Evolutionary conservation across 2,113 vertebrate genomes (phyloP).

Genomic region (Anser brachyrhynchus): DNA sequence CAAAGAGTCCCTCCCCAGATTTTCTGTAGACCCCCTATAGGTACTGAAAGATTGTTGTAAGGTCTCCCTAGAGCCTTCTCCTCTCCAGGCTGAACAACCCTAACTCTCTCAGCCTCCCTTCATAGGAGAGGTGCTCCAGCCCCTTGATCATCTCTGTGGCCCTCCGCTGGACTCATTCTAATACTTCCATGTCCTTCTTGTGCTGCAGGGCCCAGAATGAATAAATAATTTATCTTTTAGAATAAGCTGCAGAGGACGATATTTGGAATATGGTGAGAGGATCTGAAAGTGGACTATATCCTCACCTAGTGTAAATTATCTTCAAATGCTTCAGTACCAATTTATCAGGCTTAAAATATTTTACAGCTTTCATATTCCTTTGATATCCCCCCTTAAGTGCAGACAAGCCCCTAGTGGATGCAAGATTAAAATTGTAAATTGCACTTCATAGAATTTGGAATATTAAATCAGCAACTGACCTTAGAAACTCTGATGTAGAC

Average conservation of each 20-base stretch:
- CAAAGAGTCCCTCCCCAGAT: too few relatives aligned
- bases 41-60: too few relatives aligned
- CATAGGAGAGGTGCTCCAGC: too few relatives aligned
- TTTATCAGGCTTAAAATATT: slow-evolving; percentile 4
- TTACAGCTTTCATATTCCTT: not conserved
- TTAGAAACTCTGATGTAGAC: not conserved
- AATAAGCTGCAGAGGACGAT: not conserved
- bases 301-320: not conserved
- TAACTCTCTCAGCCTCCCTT: too few relatives aligned
- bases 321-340: not conserved
- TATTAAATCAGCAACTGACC: not conserved
- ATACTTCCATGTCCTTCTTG: too few relatives aligned
- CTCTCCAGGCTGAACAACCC: too few relatives aligned
- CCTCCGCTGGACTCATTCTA: too few relatives aligned
- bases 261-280: not conserved
- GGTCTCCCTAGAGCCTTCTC: too few relatives aligned
- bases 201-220: not conserved
- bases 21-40: too few relatives aligned
- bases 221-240: not conserved
- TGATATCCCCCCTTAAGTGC: not conserved
- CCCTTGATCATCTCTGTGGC: too few relatives aligned
- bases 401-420: not conserved
- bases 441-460: not conserved
- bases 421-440: not conserved
- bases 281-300: not conserved